Evolutionary conservation across 2,113 vertebrate species (phyloP).

Genomic region (Dromiciops gliroides): DNA sequence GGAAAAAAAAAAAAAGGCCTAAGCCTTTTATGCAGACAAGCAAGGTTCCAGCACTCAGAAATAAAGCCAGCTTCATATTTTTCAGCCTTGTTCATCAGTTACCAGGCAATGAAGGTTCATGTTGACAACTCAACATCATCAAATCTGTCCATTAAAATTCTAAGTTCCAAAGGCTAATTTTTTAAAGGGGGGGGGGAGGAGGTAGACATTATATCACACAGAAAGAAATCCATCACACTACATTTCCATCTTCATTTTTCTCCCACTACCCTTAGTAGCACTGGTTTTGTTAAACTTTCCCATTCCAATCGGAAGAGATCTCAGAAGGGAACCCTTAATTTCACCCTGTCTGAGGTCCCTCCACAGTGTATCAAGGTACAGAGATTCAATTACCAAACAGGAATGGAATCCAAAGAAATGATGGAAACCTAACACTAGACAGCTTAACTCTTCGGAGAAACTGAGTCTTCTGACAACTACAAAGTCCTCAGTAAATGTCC

Average conservation of each 20-base stretch:
- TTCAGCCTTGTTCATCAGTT: slow-evolving; percentile 57
- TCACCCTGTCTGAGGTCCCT: slow-evolving; percentile 41
- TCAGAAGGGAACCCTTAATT: slow-evolving; percentile 38
- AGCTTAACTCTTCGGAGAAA: slow-evolving; percentile 41
- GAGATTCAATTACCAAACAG: slow-evolving; percentile 42
- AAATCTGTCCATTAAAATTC: slow-evolving; percentile 38
- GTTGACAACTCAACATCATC: slow-evolving; percentile 34
- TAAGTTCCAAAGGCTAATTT: slow-evolving; percentile 56
- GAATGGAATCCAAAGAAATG: slow-evolving; percentile 40
- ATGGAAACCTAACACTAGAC: slow-evolving; percentile 44
- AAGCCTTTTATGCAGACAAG: slow-evolving; percentile 40
- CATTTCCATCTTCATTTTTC: slow-evolving; percentile 14
- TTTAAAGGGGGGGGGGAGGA: neutral
- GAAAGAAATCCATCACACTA: slow-evolving; percentile 32
- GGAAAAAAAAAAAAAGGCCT: accelerated
- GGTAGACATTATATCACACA: neutral
- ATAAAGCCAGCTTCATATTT: slow-evolving; percentile 53
- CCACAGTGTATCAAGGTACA: slow-evolving; percentile 24
- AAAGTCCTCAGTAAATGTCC: slow-evolving; percentile 40
- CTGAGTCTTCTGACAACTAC: neutral
- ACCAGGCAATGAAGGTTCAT: slow-evolving; percentile 47
- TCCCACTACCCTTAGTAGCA: slow-evolving; percentile 32
- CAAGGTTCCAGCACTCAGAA: neutral
- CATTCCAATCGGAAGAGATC: slow-evolving; percentile 23
- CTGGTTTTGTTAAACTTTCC: slow-evolving; percentile 29